These are phyloP conservation scores for Vultur gryphus DNA, from an alignment of 2,797 vertebrate species.

Conservation along the genomic window DNA sequence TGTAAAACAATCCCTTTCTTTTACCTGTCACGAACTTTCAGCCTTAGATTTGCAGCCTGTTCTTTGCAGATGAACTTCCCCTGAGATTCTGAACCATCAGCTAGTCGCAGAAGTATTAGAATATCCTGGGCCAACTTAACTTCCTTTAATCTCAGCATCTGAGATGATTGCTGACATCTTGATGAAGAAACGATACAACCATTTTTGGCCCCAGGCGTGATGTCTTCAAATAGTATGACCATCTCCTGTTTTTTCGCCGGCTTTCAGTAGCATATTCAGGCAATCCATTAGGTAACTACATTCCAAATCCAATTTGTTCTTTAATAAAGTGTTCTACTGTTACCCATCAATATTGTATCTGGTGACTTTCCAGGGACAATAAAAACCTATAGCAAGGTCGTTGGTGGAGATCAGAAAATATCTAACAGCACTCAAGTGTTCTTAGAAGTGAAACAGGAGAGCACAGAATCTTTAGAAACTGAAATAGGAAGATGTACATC, in stretches of 20 bases:
- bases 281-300: neutral
- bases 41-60: neutral
- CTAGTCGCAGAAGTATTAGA: neutral
- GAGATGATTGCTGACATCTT: neutral
- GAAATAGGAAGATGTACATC: neutral
- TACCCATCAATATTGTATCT: neutral
- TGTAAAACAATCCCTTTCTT: neutral
- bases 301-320: conserved; percentile 11
- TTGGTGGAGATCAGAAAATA: neutral
- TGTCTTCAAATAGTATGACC: neutral
- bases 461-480: neutral
- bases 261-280: neutral
- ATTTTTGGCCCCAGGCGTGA: neutral
- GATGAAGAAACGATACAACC: neutral
- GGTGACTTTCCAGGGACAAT: neutral
- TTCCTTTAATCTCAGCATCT: neutral
- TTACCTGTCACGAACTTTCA: neutral
- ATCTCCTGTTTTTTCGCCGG: neutral
- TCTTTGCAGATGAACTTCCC: neutral
- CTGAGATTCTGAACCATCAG: neutral
- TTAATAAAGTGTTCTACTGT: neutral
- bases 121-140: neutral
- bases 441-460: neutral
- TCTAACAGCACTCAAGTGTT: neutral
- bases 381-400: neutral